Evolutionary conservation across 2,113 vertebrate genomes (phyloP).

Genomic region (Saguinus imperator): DNA sequence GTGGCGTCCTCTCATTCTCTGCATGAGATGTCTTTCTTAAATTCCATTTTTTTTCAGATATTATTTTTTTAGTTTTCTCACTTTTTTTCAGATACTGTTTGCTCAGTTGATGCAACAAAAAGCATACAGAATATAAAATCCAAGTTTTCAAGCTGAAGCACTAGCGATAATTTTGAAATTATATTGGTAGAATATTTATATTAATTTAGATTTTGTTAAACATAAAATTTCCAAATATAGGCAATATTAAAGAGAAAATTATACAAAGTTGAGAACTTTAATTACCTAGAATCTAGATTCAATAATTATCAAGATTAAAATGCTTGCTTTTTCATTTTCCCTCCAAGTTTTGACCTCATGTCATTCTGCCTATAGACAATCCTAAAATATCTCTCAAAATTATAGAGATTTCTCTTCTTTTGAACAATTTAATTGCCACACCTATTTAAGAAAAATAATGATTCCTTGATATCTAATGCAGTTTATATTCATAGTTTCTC

Average conservation of each 20-base stretch:
- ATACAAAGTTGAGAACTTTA: background rate
- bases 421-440: background rate
- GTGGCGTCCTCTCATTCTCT: too few relatives aligned
- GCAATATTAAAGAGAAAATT: background rate
- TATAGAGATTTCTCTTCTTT: background rate
- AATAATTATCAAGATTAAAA: background rate
- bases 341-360: background rate
- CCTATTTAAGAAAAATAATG: background rate
- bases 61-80: background rate
- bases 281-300: background rate
- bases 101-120: background rate
- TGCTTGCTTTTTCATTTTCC: background rate
- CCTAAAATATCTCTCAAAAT: background rate
- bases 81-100: background rate
- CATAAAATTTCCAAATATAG: background rate
- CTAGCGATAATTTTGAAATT: background rate
- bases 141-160: background rate
- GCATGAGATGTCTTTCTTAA: background rate
- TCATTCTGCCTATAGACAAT: background rate
- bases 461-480: background rate
- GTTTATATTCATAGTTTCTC: background rate
- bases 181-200: background rate
- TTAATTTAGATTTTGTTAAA: background rate
- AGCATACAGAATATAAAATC: background rate
- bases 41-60: background rate